Evolutionary conservation across 2,113 vertebrate species (phyloP), one percentile per base, ranked within the genome.

Genomic region (Phaethon lepturus): DNA sequence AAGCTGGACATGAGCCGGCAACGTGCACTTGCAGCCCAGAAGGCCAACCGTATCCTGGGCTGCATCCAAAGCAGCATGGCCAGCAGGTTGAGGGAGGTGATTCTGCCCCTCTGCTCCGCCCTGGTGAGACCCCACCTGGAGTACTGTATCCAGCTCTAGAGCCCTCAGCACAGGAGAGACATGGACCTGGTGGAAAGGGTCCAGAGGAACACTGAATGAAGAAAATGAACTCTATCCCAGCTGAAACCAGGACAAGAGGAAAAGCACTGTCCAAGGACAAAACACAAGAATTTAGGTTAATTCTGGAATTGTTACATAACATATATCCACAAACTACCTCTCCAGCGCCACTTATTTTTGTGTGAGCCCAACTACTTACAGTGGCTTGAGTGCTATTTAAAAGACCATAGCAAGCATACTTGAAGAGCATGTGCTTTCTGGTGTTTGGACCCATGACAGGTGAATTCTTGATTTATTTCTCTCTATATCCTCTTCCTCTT

Each of bases 311-410:
- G 20, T 88, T 79, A 58, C 2, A 8, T 53, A 86, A 83, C 24
- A 26, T 24, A 69, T 3, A 73, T 33, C 7, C 22, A 58, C 55
- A 67, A 56, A 75, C 55, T 58, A 55, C 17, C 15, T 55, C 45
- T 68, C 8, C 33, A 87, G 29, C 11, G 63, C 19, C 25, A 35
- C 38, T 45, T 62, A 47, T 90, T 96, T 97, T 96, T 96, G 79
- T 93, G 88, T 92, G 67, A 94, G 78, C 38, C 75, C 86, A 97
- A 91, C 82, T 96, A 86, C 97, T 97, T 96, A 87, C 95, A 76
- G 86, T 85, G 59, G 47, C 73, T 90, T 90, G 78, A 94, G 66
- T 87, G 79, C 88, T 98, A 93, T 97, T 97, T 97, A 96, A 96
- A 97, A 97, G 64, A 55, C 55, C 67, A 67, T 84, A 97, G 91